phyloP scores from a whole-genome alignment of 2,797 vertebrate genomes.

The Benthosema pterotum region DNA sequence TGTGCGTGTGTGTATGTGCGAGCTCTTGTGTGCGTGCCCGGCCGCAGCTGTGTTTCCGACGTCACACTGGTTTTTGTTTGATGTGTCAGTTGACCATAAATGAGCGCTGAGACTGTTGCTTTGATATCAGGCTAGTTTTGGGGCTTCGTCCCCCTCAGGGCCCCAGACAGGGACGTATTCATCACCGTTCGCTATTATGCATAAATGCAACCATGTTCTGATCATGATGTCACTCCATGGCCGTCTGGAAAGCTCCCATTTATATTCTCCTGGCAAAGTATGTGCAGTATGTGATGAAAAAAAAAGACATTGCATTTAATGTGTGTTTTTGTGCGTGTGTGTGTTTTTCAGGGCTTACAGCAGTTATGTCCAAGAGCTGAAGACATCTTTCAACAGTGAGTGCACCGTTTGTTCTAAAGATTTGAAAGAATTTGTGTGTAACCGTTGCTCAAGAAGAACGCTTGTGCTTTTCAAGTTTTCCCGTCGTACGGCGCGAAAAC shows the following conservation, averaged over 20 bases:
- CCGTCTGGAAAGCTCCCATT: slow-evolving; percentile 15
- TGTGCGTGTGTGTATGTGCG: slow-evolving; percentile 16
- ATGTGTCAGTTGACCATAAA: slow-evolving; percentile 60
- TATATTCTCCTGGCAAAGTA: slow-evolving; percentile 33
- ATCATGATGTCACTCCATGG: slow-evolving; percentile 31
- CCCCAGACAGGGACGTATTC: slow-evolving; percentile 23
- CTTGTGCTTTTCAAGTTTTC: slow-evolving; percentile 36
- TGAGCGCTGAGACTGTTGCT: slow-evolving; percentile 46
- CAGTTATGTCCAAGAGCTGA: slow-evolving; percentile 85
- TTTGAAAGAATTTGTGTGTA: slow-evolving; percentile 11
- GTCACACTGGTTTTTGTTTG: slow-evolving; percentile 59
- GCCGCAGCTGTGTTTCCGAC: slow-evolving; percentile 59
- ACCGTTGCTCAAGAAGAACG: slow-evolving; percentile 51
- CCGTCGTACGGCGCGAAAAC: slow-evolving; percentile 50
- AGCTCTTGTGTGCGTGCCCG: slow-evolving; percentile 23
- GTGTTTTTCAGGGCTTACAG: slow-evolving; percentile 74
- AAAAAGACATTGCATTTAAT: slow-evolving; percentile 32
- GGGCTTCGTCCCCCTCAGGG: slow-evolving; percentile 26
- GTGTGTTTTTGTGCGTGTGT: slow-evolving; percentile 30
- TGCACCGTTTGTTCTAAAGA: slow-evolving; percentile 31
- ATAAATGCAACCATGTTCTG: slow-evolving; percentile 28
- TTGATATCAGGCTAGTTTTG: slow-evolving; percentile 51
- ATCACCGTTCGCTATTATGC: slow-evolving; percentile 12
- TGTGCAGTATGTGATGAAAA: slow-evolving; percentile 27
- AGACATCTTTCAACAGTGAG: slow-evolving; percentile 81